Evolutionary conservation across 2,888 invertebrate species (phyloP).

Genomic region (Orchesellides sinensis): DNA sequence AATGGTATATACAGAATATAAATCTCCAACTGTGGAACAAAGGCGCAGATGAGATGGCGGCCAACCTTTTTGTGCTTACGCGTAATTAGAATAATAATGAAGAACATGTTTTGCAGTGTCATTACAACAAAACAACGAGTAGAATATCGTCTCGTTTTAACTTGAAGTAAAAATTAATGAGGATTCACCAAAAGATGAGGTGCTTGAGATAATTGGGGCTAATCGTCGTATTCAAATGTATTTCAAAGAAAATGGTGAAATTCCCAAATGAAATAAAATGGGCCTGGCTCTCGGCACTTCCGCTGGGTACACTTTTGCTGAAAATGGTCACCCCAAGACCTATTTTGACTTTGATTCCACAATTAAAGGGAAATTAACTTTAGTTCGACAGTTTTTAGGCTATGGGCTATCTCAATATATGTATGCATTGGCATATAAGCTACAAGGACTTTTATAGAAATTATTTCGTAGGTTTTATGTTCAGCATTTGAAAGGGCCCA

Average conservation of each 20-base stretch:
- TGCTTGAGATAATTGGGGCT: not conserved
- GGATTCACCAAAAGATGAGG: not conserved
- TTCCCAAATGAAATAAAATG: not conserved
- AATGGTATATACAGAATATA: not conserved
- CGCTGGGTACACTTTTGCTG: not conserved
- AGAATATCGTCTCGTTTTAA: not conserved
- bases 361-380: no score
- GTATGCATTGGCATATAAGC: not conserved
- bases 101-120: not conserved
- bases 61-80: no score
- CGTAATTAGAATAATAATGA: not conserved
- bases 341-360: not conserved
- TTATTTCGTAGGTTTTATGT: not conserved
- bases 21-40: not conserved
- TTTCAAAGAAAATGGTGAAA: not conserved
- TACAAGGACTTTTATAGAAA: not conserved
- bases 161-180: not conserved
- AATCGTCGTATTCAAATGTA: not conserved
- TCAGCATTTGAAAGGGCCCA: not conserved
- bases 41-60: no score
- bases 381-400: no score
- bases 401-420: not conserved
- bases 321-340: not conserved
- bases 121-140: not conserved
- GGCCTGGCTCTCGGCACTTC: no score